Conservation (phyloP, 2,888 invertebrate species). For the Anarsia innoxiella region DNA sequence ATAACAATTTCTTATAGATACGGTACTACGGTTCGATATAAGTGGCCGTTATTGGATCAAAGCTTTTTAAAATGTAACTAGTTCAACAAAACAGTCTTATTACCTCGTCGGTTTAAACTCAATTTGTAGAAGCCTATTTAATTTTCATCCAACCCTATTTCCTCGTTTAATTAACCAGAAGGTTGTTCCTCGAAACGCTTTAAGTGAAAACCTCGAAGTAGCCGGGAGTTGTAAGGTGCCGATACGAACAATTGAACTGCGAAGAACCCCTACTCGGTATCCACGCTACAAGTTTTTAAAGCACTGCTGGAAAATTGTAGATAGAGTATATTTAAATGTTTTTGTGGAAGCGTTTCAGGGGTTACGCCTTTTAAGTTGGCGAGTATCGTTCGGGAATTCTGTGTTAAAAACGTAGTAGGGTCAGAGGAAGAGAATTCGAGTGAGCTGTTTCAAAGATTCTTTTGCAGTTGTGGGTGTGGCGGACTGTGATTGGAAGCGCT, state of each 20-base stretch:
- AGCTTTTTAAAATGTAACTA: constrained; percentile 28
- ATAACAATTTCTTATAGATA: too few species aligned
- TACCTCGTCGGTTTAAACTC: constrained; percentile 32
- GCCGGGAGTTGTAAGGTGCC: constrained; percentile 33
- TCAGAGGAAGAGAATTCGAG: constrained; percentile 16
- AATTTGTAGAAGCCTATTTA: constrained; percentile 48
- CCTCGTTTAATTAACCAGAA: constrained; percentile 47
- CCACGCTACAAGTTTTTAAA: constrained; percentile 6
- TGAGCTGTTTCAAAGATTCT: constrained; percentile 28
- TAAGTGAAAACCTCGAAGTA: constrained; percentile 31
- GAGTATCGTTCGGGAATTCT: constrained; percentile 9
- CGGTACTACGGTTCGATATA: too few species aligned
- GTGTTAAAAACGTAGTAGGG: constrained; percentile 12
- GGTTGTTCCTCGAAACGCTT: constrained; percentile 34
- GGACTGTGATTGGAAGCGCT: constrained; percentile 29
- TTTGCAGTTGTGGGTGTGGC: constrained; percentile 29
- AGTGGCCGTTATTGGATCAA: constrained; percentile 28
- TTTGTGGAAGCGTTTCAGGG: constrained; percentile 3
- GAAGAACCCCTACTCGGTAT: constrained; percentile 14
- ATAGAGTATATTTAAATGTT: background rate
- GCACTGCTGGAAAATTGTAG: background rate
- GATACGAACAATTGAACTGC: constrained; percentile 28
- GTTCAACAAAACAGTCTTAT: constrained; percentile 32
- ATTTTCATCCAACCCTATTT: constrained; percentile 42
- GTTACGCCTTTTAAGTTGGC: constrained; percentile 8